Base-by-base conservation (phyloP, 2,888 invertebrate genomes). In the Mythimna lalbum region DNA sequence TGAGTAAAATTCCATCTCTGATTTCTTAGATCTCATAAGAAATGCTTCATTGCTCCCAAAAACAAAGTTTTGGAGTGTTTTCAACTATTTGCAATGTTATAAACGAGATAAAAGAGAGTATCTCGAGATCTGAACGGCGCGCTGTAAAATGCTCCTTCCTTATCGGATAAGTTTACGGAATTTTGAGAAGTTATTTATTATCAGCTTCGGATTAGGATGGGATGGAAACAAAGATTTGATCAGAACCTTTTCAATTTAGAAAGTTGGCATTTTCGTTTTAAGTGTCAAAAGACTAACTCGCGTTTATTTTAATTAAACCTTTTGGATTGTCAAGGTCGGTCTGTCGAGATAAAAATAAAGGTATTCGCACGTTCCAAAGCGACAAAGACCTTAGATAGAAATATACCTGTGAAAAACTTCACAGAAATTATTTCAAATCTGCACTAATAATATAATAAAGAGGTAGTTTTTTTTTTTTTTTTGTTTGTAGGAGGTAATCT, bases 51-150 rank as follows among this genome's bases (percentile, higher is more conserved):
- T 80, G 67, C 59, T 31, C 50, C 60, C 31, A 66, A 71, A 74
- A 76, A 63, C 69, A 65, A 81, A 83, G 75, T 80, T 81, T 53
- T 3, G 53, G 57, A 76, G 59, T 69, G 64, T 65, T 76, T 76
- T 78, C 62, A 82, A 83, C 83, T 83, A 83, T 82, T 83, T 71
- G 55, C 67, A 73, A 76, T 74, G 67, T 73, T 69, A 56, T 76
- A 53, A 53, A 47, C 64, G 66, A 76, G 82, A 69, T 83, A 75
- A 81, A 83, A 80, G 75, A 68, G 63, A 71, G 75, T 56, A 68
- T 77, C 59, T 69, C 49, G 36, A 65, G 52, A 75, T 73, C 62
- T 73, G 31, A 52, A 70, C 56, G 43, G 62, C 62, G 49, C 39
- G 19, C 19, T 39, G 67, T 31, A 17, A 68, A 81, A 31, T 76